Conservation (phyloP, 2,888 invertebrate species). For the Marasmarcha lunaedactyla region DNA sequence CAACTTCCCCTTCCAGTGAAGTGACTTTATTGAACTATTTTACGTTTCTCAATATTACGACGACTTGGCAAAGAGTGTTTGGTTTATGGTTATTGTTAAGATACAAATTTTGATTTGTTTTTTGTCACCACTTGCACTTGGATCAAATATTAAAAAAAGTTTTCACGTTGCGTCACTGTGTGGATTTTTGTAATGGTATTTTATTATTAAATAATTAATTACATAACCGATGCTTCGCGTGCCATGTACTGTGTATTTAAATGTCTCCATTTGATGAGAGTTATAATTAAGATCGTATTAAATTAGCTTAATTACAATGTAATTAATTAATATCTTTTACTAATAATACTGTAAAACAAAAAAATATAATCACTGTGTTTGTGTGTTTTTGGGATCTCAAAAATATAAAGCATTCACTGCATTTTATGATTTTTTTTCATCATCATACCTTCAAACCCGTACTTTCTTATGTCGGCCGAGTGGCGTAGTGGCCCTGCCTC, state of each 20-base stretch:
- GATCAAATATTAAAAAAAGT: constrained; percentile 29
- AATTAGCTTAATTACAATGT: constrained; percentile 7
- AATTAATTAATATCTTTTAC: constrained; percentile 3
- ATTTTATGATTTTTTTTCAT: constrained; percentile 21
- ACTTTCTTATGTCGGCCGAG: too few species aligned
- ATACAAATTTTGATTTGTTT: constrained; percentile 14
- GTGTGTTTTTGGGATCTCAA: constrained; percentile 71
- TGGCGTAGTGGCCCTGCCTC: too few species aligned
- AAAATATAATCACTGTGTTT: constrained; percentile 50
- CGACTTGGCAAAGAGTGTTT: constrained; percentile 32
- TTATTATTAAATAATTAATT: constrained; percentile 25
- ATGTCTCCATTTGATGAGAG: constrained; percentile 7
- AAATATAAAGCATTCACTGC: constrained; percentile 60
- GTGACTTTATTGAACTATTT: constrained; percentile 10
- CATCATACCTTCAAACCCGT: constrained; percentile 2
- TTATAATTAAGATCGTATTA: constrained; percentile 8
- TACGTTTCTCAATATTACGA: constrained; percentile 26
- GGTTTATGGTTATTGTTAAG: constrained; percentile 37
- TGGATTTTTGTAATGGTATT: constrained; percentile 17
- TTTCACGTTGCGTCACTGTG: constrained; percentile 14
- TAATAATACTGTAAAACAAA: constrained; percentile 12
- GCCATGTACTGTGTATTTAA: constrained; percentile 56
- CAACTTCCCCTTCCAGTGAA: constrained; percentile 9
- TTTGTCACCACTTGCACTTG: background rate
- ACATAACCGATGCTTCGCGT: constrained; percentile 52